Evolutionary conservation across 2,113 vertebrate genomes (phyloP), one percentile per base, ranked within the genome.

Genomic region (Gila orcuttii): DNA sequence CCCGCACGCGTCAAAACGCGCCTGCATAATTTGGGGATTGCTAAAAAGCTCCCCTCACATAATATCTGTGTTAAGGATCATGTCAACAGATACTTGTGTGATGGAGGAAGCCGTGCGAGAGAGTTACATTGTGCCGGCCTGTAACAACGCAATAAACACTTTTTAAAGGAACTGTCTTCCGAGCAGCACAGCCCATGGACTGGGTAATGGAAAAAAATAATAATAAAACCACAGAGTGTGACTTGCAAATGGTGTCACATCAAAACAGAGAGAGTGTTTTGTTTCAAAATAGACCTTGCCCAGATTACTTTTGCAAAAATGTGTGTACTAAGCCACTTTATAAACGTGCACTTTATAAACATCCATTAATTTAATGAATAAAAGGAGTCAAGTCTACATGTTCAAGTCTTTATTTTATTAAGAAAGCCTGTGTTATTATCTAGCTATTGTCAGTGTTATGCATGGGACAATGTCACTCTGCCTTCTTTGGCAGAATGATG

Each of bases 81-180:
- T 95, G 95, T 96, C 95, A 96, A 96, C 94, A 95, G 95, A 95
- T 90, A 95, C 95, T 96, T 94, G 92, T 95, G 91, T 93, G 93
- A 64, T 89, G 90, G 92, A 90, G 75, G 92, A 94, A 89, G 92
- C 91, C 88, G 89, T 64, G 90, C 87, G 89, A 86, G 93, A 94
- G 90, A 92, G 92, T 91, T 91, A 90, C 91, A 91, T 92, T 91
- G 89, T 91, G 89, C 91, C 93, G 91, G 93, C 92, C 90, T 91
- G 89, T 94, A 94, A 91, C 87, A 93, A 93, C 90, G 90, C 90
- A 90, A 92, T 92, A 90, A 93, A 92, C 85, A 88, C 89, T 92
- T 91, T 91, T 86, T 89, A 92, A 92, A 93, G 90, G 88, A 93
- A 91, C 89, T 86, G 88, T 82, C 82, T 64, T 86, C 19, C 8